Conservation (phyloP, 2,113 vertebrate genomes). For the Hemibates koningsi region DNA sequence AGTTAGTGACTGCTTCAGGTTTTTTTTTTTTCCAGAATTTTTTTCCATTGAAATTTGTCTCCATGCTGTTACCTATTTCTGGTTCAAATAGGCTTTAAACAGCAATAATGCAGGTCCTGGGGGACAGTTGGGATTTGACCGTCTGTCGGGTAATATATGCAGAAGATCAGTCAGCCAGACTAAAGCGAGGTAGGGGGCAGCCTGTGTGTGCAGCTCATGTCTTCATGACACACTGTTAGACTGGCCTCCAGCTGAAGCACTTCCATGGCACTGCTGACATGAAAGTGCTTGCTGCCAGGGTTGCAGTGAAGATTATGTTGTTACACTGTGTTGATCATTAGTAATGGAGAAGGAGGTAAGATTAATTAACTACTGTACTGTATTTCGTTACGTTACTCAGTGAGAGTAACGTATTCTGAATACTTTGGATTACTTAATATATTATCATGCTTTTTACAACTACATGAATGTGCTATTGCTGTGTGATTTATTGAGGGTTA, state of each 20-base stretch:
- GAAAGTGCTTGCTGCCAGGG: neutral
- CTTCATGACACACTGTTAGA: neutral
- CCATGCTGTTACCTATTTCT: constrained; percentile 12
- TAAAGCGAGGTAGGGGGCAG: constrained; percentile 10
- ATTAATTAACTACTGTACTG: neutral
- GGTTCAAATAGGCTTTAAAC: constrained; percentile 11
- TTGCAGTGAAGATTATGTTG: neutral
- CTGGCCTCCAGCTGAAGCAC: constrained; percentile 29
- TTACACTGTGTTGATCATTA: constrained; percentile 28
- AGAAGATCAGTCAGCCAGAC: constrained; percentile 34
- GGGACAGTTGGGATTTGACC: constrained; percentile 20
- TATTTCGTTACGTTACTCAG: neutral
- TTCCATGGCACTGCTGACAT: constrained; percentile 13
- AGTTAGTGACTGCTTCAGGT: neutral
- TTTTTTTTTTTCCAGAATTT: neutral
- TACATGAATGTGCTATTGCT: neutral
- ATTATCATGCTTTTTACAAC: neutral
- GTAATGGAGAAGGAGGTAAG: neutral
- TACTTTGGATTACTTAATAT: neutral
- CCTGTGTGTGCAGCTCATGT: neutral
- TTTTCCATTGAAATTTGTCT: neutral
- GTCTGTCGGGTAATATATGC: constrained; percentile 40
- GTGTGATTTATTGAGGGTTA: neutral
- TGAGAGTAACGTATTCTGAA: neutral
- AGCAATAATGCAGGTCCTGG: constrained; percentile 24